These are phyloP conservation scores for Gerris lacustris DNA, from an alignment of 2,888 invertebrate species.

Conservation along the genomic window DNA sequence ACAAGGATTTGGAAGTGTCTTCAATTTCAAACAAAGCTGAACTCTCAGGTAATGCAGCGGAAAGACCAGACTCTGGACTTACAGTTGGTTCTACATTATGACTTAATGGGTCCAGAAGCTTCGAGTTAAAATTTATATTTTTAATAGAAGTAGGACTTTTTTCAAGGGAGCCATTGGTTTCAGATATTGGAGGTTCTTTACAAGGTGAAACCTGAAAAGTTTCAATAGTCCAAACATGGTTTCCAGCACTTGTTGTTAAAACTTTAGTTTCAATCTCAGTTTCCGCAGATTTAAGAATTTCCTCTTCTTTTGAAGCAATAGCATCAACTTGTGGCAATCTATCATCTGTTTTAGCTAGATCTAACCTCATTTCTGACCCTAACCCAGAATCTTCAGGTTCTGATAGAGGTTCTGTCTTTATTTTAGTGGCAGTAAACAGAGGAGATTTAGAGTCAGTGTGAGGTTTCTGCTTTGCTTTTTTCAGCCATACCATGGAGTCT, in stretches of 20 bases:
- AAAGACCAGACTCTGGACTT: no score
- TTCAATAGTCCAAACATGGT: constrained; percentile 1
- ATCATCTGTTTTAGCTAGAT: constrained; percentile 4
- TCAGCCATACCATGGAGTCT: constrained; percentile 4
- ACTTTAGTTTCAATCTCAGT: not conserved
- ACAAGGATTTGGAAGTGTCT: no score
- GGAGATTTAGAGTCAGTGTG: not conserved
- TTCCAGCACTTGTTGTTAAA: not conserved
- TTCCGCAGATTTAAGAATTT: not conserved
- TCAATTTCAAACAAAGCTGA: no score
- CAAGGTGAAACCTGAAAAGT: not conserved
- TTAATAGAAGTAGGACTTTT: no score
- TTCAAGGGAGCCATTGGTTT: no score
- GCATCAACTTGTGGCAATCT: not conserved
- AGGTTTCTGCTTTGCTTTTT: not conserved
- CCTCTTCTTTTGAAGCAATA: not conserved
- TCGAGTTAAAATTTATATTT: no score
- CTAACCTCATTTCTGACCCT: constrained; percentile 5
- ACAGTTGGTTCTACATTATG: no score
- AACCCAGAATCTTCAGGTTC: constrained; percentile 7
- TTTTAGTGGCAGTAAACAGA: not conserved
- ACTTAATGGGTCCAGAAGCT: no score
- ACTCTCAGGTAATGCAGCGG: no score
- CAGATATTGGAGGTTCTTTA: not conserved
- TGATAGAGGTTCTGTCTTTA: not conserved